These are phyloP conservation scores for Rachycentron canadum DNA, from an alignment of 2,797 vertebrate genomes.

Conservation along the genomic window DNA sequence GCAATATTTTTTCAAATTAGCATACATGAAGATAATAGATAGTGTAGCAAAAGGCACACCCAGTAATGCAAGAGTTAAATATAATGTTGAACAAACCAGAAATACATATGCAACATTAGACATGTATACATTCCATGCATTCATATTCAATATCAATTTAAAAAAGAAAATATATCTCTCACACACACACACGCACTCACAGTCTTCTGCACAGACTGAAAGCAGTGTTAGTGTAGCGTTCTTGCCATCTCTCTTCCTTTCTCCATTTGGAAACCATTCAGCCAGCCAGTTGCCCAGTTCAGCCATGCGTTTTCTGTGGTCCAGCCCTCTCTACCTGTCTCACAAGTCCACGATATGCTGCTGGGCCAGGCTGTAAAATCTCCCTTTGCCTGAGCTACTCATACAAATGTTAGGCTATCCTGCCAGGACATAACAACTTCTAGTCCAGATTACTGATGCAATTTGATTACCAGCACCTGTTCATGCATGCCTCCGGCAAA, in stretches of 20 bases:
- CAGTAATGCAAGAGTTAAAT: conserved; percentile 14
- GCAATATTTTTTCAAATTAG: conserved; percentile 75
- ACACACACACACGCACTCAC: background rate
- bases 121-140: conserved; percentile 31
- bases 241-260: conserved; percentile 61
- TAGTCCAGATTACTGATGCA: conserved; percentile 74
- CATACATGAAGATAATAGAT: conserved; percentile 68
- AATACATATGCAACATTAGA: conserved; percentile 27
- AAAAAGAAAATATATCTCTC: background rate
- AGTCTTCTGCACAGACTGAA: conserved; percentile 35
- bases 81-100: conserved; percentile 43
- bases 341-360: conserved; percentile 70
- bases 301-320: conserved; percentile 80
- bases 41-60: conserved; percentile 26
- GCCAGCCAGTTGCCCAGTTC: conserved; percentile 78
- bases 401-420: conserved; percentile 61
- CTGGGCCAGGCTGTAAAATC: conserved; percentile 73
- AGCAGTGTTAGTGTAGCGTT: conserved; percentile 46
- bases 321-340: conserved; percentile 81
- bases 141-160: conserved; percentile 9
- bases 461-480: conserved; percentile 65
- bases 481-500: conserved; percentile 59
- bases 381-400: conserved; percentile 62
- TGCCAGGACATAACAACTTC: conserved; percentile 75
- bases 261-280: conserved; percentile 76